Percentiles rank a stretch among this genome's conserved stretches.
Evolutionary conservation across 2,797 vertebrate species (phyloP).

Genomic region (Huso huso): DNA sequence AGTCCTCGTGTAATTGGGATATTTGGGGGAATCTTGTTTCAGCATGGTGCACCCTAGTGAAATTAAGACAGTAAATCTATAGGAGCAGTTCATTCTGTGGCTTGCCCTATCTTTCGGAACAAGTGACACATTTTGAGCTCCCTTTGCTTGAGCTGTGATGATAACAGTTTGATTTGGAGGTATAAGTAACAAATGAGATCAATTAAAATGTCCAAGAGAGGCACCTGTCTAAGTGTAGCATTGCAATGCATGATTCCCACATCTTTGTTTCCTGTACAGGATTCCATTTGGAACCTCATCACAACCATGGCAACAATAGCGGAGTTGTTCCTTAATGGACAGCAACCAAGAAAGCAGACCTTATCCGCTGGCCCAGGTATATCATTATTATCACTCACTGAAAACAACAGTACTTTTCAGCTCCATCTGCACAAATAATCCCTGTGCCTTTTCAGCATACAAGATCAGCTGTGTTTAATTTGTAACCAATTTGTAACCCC

Average conservation of each 20-base stretch:
- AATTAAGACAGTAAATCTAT: slow-evolving; percentile 81
- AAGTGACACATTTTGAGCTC: slow-evolving; percentile 60
- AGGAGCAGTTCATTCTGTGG: slow-evolving; percentile 43
- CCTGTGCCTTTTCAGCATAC: slow-evolving; percentile 41
- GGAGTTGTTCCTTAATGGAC: slow-evolving; percentile 78
- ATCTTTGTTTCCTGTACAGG: slow-evolving; percentile 72
- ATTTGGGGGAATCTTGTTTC: slow-evolving; percentile 79
- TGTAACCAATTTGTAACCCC: slow-evolving; percentile 73
- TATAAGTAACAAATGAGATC: slow-evolving; percentile 96
- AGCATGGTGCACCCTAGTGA: slow-evolving; percentile 66
- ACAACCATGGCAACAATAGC: slow-evolving; percentile 68
- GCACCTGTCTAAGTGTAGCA: slow-evolving; percentile 78
- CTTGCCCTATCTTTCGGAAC: slow-evolving; percentile 52
- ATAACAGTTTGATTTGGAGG: slow-evolving; percentile 80
- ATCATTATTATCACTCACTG: slow-evolving; percentile 69
- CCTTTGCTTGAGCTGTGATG: slow-evolving; percentile 61
- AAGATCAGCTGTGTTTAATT: slow-evolving; percentile 67
- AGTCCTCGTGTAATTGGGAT: slow-evolving; percentile 87
- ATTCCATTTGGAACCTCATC: slow-evolving; percentile 71
- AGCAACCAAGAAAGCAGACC: slow-evolving; percentile 63
- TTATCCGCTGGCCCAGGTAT: slow-evolving; percentile 56
- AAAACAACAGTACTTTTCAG: slow-evolving; percentile 54
- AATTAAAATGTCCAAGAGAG: slow-evolving; percentile 87
- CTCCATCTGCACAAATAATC: slow-evolving; percentile 56
- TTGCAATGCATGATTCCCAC: slow-evolving; percentile 83